These are phyloP conservation scores for Halcyon badia DNA, from an alignment of 2,797 vertebrate species.

Conservation along the genomic window DNA sequence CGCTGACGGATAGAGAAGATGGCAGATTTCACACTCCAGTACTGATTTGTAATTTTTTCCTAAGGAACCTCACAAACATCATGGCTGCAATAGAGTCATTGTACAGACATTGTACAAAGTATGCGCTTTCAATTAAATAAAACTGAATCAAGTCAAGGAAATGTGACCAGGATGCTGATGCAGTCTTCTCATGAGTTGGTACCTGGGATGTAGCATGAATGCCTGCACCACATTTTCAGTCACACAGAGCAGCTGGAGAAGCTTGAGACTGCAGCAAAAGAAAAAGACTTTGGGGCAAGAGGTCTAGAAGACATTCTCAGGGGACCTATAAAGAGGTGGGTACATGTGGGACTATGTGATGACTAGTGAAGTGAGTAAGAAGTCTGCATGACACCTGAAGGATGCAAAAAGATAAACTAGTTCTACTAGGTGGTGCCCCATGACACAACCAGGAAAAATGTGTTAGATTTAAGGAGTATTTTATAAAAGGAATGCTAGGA, in stretches of 20 bases:
- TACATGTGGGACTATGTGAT: background rate
- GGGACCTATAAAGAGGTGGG: background rate
- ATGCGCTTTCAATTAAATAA: background rate
- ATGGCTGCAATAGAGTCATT: background rate
- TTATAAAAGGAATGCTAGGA: background rate
- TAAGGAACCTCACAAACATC: background rate
- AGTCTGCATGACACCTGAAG: background rate
- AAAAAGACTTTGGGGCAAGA: background rate
- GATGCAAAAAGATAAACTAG: background rate
- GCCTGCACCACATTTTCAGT: background rate
- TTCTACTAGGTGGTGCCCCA: background rate
- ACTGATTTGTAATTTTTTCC: background rate
- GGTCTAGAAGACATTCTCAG: background rate
- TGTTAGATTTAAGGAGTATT: background rate
- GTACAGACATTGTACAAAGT: too few species aligned
- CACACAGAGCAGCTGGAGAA: background rate
- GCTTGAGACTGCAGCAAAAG: background rate
- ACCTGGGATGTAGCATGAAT: background rate
- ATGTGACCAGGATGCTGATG: background rate
- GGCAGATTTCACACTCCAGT: background rate
- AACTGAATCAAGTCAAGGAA: background rate
- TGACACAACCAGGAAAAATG: background rate
- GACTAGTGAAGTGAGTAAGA: background rate
- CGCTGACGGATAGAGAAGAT: background rate
- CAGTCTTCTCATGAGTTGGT: rapidly evolving